Conservation (phyloP, 2,113 vertebrate species). For the Oxyruncus cristatus region DNA sequence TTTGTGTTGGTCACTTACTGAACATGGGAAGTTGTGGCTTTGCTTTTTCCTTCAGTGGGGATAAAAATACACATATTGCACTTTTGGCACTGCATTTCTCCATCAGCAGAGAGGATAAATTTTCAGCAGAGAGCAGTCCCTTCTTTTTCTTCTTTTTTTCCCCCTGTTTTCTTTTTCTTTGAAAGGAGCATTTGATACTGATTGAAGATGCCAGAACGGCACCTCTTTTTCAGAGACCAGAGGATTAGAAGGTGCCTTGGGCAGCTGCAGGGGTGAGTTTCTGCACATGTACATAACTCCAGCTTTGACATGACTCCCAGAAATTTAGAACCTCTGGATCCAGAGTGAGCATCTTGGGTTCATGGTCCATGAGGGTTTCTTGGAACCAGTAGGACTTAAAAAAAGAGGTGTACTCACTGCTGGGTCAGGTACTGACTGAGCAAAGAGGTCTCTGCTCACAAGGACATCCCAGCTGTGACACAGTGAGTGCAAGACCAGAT, state of each 20-base stretch:
- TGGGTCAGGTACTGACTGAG: not conserved
- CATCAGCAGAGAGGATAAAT: not conserved
- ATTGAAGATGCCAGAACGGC: not conserved
- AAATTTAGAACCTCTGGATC: not conserved
- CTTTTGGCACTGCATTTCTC: not conserved
- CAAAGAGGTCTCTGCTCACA: not conserved
- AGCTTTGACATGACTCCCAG: not conserved
- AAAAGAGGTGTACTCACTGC: not conserved
- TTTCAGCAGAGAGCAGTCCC: not conserved
- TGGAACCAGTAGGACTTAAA: not conserved
- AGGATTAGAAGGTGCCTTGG: not conserved
- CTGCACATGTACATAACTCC: not conserved
- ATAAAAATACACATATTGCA: slow-evolving; percentile 6
- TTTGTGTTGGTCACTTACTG: slow-evolving; percentile 31
- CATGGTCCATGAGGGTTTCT: not conserved
- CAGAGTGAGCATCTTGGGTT: not conserved
- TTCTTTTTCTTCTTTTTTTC: not conserved
- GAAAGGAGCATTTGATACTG: not conserved
- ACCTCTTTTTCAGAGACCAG: not conserved
- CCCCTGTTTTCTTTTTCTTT: not conserved
- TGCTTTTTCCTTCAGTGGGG: slow-evolving; percentile 3
- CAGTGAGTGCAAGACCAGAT: not conserved
- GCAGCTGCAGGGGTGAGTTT: not conserved
- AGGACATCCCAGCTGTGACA: not conserved
- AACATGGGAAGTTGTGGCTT: slow-evolving; percentile 32